phyloP scores from a whole-genome alignment of 2,888 invertebrate genomes.

The Portevinia maculata region DNA sequence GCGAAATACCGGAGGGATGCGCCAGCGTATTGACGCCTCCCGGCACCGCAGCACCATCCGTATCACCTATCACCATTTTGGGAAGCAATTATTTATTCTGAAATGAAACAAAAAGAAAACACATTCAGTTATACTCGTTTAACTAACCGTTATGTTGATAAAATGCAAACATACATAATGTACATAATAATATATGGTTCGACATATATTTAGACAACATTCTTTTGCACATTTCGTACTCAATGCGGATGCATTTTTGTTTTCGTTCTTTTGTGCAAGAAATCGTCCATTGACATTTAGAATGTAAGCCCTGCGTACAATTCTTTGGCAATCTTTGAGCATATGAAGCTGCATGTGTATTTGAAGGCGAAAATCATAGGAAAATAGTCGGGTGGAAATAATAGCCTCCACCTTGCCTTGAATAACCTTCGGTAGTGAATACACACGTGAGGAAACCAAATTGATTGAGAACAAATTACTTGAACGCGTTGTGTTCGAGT shows the following conservation, averaged over 20 bases:
- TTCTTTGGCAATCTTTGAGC: slow-evolving; percentile 42
- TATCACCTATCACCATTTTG: slow-evolving; percentile 93
- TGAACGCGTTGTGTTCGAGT: slow-evolving; percentile 30
- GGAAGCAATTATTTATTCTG: slow-evolving; percentile 62
- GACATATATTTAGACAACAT: slow-evolving; percentile 33
- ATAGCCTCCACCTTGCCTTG: slow-evolving; percentile 62
- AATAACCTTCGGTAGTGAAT: slow-evolving; percentile 65
- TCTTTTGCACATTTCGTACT: no score
- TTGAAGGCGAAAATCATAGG: slow-evolving; percentile 59
- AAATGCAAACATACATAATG: slow-evolving; percentile 21
- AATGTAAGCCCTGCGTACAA: slow-evolving; percentile 37
- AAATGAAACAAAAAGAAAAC: slow-evolving; percentile 44
- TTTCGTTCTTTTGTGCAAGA: slow-evolving; percentile 37
- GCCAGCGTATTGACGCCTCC: slow-evolving; percentile 76
- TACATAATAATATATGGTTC: slow-evolving; percentile 9
- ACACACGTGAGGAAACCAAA: slow-evolving; percentile 51
- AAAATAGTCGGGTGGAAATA: slow-evolving; percentile 59
- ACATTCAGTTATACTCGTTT: slow-evolving; percentile 39
- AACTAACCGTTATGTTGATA: slow-evolving; percentile 24
- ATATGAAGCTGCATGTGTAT: slow-evolving; percentile 45
- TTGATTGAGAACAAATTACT: slow-evolving; percentile 37
- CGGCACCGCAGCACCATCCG: slow-evolving; percentile 77
- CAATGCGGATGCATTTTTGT: no score
- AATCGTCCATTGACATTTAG: slow-evolving; percentile 62
- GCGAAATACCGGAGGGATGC: slow-evolving; percentile 81